Conservation (phyloP, 2,797 vertebrate genomes). For the Rhynchonycteris naso region DNA sequence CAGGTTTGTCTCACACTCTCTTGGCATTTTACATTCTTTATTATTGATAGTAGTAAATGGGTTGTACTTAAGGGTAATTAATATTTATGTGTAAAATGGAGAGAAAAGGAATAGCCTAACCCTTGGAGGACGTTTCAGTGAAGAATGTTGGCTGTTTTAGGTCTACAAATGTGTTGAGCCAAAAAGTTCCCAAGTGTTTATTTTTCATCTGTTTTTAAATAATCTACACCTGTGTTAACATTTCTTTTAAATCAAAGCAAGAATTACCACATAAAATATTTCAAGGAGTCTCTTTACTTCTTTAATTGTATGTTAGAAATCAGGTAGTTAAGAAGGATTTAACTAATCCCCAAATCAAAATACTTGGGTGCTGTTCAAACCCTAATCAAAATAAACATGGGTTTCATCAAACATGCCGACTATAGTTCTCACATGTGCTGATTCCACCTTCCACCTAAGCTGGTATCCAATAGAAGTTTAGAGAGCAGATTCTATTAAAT, state of each 20-base stretch:
- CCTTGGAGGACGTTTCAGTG: constrained; percentile 3
- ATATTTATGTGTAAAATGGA: constrained; percentile 58
- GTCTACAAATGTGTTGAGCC: background rate
- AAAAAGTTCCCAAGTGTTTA: constrained; percentile 23
- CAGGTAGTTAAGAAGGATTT: background rate
- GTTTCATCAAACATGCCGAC: background rate
- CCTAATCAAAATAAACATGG: background rate
- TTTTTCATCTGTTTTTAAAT: constrained; percentile 23
- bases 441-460: background rate
- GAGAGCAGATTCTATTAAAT: background rate
- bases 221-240: background rate
- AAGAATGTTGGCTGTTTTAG: constrained; percentile 25
- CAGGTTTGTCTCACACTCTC: constrained; percentile 39
- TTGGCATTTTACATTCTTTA: constrained; percentile 71
- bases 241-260: constrained; percentile 5
- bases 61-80: constrained; percentile 38
- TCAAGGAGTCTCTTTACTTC: background rate
- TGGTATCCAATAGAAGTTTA: background rate
- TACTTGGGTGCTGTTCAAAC: background rate
- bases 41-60: constrained; percentile 57
- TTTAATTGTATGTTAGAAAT: constrained; percentile 28
- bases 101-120: constrained; percentile 57
- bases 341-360: background rate
- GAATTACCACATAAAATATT: constrained; percentile 14
- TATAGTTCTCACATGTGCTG: background rate